Percentiles rank a stretch among this genome's conserved stretches.
phyloP scores from a whole-genome alignment of 2,797 vertebrate genomes.

The Yasuhikotakia modesta region DNA sequence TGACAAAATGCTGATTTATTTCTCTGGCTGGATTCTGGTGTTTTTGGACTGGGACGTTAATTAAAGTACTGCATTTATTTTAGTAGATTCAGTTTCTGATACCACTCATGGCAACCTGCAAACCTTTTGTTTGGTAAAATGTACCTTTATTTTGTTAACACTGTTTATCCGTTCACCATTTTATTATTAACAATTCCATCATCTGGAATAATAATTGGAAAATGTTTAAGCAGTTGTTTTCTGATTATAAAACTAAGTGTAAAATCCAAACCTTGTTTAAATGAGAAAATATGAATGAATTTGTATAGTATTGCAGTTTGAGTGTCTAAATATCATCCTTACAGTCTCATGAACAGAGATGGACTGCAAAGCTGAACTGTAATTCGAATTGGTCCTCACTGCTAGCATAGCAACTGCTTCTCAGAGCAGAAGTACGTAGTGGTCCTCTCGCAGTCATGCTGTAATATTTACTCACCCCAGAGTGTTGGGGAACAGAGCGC shows the following conservation, averaged over 20 bases:
- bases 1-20: background rate
- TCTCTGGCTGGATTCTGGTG: background rate
- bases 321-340: conserved; percentile 14
- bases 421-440: conserved; percentile 19
- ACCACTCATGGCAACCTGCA: background rate
- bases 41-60: background rate
- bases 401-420: conserved; percentile 12
- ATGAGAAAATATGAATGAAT: no score
- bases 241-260: no score
- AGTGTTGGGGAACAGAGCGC: conserved; percentile 37
- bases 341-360: background rate
- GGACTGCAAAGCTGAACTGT: conserved; percentile 3
- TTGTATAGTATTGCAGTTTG: background rate
- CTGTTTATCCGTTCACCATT: no score
- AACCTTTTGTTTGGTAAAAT: background rate
- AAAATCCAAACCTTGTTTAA: no score
- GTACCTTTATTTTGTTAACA: background rate
- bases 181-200: no score
- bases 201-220: no score
- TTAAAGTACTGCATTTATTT: background rate
- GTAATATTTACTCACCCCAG: conserved; percentile 52
- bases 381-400: conserved; percentile 18
- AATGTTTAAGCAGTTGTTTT: no score
- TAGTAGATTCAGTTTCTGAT: no score
- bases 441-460: conserved; percentile 29